Conservation (phyloP, 2,888 invertebrate species). For the Clistopyga incitator region DNA sequence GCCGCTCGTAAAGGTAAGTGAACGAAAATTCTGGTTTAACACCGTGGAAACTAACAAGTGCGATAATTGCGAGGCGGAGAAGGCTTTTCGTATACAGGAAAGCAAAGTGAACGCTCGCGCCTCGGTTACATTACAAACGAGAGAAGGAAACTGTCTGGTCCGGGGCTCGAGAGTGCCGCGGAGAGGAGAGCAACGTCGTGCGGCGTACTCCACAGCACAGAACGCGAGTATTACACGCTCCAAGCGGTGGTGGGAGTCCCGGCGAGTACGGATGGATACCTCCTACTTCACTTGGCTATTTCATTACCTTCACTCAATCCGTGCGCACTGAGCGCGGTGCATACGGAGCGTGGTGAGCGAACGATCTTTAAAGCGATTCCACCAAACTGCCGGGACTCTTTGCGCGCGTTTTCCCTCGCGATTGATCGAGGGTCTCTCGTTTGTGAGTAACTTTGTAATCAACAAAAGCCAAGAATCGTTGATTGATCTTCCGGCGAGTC, state of each 20-base stretch:
- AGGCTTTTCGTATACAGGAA: neutral
- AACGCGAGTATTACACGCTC: constrained; percentile 21
- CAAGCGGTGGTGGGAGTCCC: constrained; percentile 57
- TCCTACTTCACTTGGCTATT: constrained; percentile 70
- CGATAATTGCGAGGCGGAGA: neutral
- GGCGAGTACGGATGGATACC: constrained; percentile 64
- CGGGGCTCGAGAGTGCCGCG: constrained; percentile 20
- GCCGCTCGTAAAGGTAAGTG: too few relatives aligned
- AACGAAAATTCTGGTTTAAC: neutral
- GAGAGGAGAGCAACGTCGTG: constrained; percentile 31
- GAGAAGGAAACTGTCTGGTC: constrained; percentile 60
- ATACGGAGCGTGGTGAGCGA: constrained; percentile 37
- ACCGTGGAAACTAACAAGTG: neutral
- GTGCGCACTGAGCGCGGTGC: constrained; percentile 67
- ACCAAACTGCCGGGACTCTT: neutral
- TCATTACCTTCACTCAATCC: constrained; percentile 79
- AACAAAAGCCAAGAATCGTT: neutral
- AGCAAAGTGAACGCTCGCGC: constrained; percentile 25
- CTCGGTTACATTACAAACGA: constrained; percentile 23
- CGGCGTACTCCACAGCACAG: neutral
- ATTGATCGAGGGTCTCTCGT: constrained; percentile 14
- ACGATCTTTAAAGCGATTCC: constrained; percentile 20
- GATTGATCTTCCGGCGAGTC: neutral
- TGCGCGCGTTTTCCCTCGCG: constrained; percentile 12
- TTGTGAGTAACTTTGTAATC: too few relatives aligned